Conservation (phyloP, 2,113 vertebrate genomes). For the Larimichthys polyactis region DNA sequence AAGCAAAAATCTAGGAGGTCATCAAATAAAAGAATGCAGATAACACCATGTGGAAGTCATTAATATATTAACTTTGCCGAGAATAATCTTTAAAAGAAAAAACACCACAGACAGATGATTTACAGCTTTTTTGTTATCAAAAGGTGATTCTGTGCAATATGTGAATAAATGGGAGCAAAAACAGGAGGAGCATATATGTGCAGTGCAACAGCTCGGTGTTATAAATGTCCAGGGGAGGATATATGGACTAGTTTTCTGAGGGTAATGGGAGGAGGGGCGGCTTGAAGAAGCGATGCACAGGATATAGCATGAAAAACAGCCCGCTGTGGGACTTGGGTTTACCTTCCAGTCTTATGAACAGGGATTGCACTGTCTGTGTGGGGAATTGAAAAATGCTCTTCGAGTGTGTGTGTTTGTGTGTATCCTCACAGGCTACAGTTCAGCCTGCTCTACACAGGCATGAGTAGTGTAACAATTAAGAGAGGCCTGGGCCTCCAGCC, state of each 20-base stretch:
- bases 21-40: conserved; percentile 11
- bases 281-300: conserved; percentile 22
- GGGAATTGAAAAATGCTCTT: conserved; percentile 24
- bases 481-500: conserved; percentile 46
- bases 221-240: conserved; percentile 60
- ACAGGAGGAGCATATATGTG: conserved; percentile 1
- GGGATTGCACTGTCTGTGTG: conserved; percentile 24
- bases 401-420: conserved; percentile 50
- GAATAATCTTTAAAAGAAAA: background rate
- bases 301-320: conserved; percentile 49
- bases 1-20: conserved; percentile 12
- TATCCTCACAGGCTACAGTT: conserved; percentile 51
- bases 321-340: conserved; percentile 52
- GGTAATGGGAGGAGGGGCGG: conserved; percentile 42
- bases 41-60: conserved; percentile 2
- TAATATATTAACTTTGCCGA: conserved; percentile 23
- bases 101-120: background rate
- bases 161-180: background rate
- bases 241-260: conserved; percentile 46
- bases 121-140: background rate
- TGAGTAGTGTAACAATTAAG: conserved; percentile 67
- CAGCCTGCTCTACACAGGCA: conserved; percentile 37
- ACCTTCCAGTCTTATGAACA: conserved; percentile 51
- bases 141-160: conserved; percentile 1
- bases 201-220: conserved; percentile 5